Evolutionary conservation across 2,113 vertebrate genomes (phyloP), one percentile per base, ranked within the genome.

Genomic region (Clupea harengus): DNA sequence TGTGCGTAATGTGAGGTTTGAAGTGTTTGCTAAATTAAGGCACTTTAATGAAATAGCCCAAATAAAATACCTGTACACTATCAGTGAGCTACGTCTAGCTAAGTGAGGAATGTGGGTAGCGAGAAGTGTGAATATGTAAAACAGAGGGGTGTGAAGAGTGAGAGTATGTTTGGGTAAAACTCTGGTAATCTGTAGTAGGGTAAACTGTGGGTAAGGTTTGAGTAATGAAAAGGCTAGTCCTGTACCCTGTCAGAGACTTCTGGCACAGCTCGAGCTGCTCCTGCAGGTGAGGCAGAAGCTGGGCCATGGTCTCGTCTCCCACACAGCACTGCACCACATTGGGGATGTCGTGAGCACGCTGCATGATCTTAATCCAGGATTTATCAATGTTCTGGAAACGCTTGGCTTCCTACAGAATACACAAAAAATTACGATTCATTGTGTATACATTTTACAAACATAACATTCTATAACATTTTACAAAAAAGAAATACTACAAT

Each of bases 221-320:
- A 78, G 72, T 32, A 28, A 8, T 5, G 25, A 78, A 32, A 0
- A 25, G 15, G 64, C 10, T 84, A 45, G 46, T 13, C 22, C 49
- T 94, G 94, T 94, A 98, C 97, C 97, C 97, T 32, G 96, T 95
- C 45, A 98, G 96, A 13, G 97, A 98, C 88, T 97, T 98, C 91
- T 97, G 97, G 88, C 97, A 98, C 20, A 96, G 95, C 87, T 98
- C 97, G 87, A 98, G 87, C 88, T 98, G 97, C 75, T 97, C 96
- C 87, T 96, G 89, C 87, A 98, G 93, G 83, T 97, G 96, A 8
- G 96, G 96, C 7, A 98, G 87, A 0, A 96, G 88, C 44, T 97
- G 93, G 3, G 91, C 96, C 95, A 98, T 92, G 17, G 91, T 95
- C 85, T 97, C 95, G 88, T 98, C 97, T 22, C 95, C 96, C 11